Evolutionary conservation across 2,113 vertebrate genomes (phyloP).

Genomic region (Leptosomus discolor): DNA sequence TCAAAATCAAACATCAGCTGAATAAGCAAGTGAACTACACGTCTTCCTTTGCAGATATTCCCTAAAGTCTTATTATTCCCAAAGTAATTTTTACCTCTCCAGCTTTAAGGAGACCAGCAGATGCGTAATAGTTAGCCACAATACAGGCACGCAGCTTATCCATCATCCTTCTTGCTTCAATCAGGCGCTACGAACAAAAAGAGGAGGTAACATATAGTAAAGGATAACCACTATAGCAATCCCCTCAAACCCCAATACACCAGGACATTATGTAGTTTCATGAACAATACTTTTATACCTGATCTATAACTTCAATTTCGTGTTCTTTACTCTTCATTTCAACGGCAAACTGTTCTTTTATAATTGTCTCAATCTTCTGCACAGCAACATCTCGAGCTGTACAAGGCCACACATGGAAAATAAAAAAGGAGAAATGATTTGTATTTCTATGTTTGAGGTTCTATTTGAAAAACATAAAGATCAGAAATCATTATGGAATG

Average conservation of each 20-base stretch:
- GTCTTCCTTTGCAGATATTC: not conserved
- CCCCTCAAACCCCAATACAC: not conserved
- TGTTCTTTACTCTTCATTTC: conserved; percentile 99
- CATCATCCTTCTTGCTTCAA: conserved; percentile 98
- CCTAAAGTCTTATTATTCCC: not conserved
- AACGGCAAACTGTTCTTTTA: conserved; percentile 92
- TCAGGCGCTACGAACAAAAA: conserved; percentile 81
- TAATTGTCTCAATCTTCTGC: conserved; percentile 95
- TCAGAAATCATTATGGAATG: not conserved
- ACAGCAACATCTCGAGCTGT: conserved; percentile 92
- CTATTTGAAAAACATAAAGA: not conserved
- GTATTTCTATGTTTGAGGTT: not conserved
- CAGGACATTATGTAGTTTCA: not conserved
- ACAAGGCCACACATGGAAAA: conserved; percentile 10
- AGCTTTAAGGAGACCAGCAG: conserved; percentile 85
- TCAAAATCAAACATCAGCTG: not conserved
- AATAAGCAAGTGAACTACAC: not conserved
- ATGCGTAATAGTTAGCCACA: conserved; percentile 97
- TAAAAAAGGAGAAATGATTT: not conserved
- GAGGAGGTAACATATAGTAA: not conserved
- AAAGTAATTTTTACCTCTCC: conserved; percentile 82
- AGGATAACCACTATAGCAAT: not conserved
- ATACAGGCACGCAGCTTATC: conserved; percentile 97
- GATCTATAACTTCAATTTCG: conserved; percentile 96
- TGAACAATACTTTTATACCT: conserved; percentile 76